Evolutionary conservation across 1,140 invertebrate genomes (phyloP).

Genomic region (Drosophila sulfurigaster): DNA sequence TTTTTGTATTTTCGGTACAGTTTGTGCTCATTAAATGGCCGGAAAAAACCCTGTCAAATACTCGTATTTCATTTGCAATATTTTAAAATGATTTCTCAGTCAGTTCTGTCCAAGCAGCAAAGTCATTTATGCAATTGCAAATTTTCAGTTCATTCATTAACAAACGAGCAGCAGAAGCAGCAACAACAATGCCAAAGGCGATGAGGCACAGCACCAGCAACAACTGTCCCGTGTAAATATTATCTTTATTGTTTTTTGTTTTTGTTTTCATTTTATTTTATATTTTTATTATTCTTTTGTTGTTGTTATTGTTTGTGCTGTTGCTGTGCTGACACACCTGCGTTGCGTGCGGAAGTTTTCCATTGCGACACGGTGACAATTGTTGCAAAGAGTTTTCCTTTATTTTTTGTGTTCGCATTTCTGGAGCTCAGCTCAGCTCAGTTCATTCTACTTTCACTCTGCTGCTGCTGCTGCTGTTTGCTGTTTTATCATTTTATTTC

Average conservation of each 20-base stretch:
- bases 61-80: conserved; percentile 25
- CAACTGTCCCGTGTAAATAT: conserved; percentile 64
- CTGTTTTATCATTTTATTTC: conserved; percentile 35
- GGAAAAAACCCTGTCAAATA: conserved; percentile 13
- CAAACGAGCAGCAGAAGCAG: conserved; percentile 30
- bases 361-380: conserved; percentile 58
- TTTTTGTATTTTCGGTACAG: not conserved
- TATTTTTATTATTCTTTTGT: conserved; percentile 38
- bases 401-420: conserved; percentile 3
- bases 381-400: conserved; percentile 41
- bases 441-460: conserved; percentile 2
- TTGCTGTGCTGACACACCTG: conserved; percentile 52
- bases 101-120: not conserved
- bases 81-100: conserved; percentile 8
- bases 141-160: conserved; percentile 60
- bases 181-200: conserved; percentile 33
- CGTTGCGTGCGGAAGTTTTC: conserved; percentile 53
- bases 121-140: conserved; percentile 62
- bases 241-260: conserved; percentile 62
- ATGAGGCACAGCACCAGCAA: conserved; percentile 25
- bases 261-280: conserved; percentile 32
- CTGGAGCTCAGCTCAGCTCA: not conserved
- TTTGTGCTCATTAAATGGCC: conserved; percentile 34
- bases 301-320: conserved; percentile 38
- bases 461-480: not conserved